These are phyloP conservation scores for Oscheius onirici DNA, from an alignment of 2,888 invertebrate species.

Conservation along the genomic window DNA sequence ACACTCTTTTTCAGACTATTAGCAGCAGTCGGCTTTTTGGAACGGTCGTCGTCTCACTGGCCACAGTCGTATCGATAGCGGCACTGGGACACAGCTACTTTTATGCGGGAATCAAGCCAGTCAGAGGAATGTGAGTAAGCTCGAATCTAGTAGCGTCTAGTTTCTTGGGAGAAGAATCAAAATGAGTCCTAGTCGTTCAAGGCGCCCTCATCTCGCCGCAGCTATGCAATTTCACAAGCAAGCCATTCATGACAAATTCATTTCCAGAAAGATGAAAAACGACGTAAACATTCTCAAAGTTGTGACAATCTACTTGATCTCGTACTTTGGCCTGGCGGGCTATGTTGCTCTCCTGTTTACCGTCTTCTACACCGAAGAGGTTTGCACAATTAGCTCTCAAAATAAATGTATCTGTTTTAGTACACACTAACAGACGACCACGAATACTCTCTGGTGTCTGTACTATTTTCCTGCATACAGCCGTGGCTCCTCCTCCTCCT, in stretches of 20 bases:
- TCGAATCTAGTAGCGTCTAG: background rate
- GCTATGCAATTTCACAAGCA: no score
- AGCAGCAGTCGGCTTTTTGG: conserved; percentile 1
- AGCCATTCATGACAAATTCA: no score
- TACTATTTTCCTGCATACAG: conserved; percentile 6
- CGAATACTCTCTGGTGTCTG: conserved; percentile 13
- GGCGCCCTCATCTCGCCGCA: no score
- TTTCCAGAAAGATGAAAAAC: conserved; percentile 16
- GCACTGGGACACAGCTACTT: background rate
- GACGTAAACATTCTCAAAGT: conserved; percentile 5
- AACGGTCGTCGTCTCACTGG: background rate
- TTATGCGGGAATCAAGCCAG: background rate
- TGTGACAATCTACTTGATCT: background rate
- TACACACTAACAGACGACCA: background rate
- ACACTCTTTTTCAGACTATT: conserved; percentile 2
- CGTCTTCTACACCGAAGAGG: no score
- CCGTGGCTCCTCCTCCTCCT: conserved; percentile 6
- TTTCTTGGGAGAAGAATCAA: background rate
- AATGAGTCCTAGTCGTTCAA: background rate
- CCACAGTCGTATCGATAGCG: background rate
- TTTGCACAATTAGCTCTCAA: no score
- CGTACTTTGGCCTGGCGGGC: background rate
- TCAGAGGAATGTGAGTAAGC: conserved; percentile 11
- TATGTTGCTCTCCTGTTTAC: background rate
- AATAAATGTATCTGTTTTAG: conserved; percentile 7